A percentile compares a stretch with the other conserved stretches of the same genome.
Conservation (phyloP, 2,888 invertebrate genomes). For the Tachina grossa region DNA sequence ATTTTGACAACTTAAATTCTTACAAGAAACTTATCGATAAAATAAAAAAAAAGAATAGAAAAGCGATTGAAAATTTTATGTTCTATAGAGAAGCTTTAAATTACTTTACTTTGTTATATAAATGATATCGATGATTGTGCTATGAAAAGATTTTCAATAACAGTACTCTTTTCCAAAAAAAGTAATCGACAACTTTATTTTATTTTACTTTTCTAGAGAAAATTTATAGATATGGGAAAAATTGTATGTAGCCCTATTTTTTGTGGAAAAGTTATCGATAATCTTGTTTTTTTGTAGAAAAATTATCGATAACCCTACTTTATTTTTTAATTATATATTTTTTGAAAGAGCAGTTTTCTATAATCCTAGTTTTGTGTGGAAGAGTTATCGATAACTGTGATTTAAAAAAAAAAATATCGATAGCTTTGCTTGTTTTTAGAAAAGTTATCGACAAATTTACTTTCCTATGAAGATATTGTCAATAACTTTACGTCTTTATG, state of each 20-base stretch:
- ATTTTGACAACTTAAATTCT: background rate
- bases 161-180: background rate
- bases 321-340: background rate
- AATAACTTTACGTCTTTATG: background rate
- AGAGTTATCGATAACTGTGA: background rate
- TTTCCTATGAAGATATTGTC: background rate
- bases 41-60: too few relatives aligned
- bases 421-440: too few relatives aligned
- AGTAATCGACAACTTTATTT: background rate
- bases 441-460: too few relatives aligned
- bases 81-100: too few relatives aligned
- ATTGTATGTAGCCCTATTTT: background rate
- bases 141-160: background rate
- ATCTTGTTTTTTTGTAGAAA: background rate
- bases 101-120: background rate
- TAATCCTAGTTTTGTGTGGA: background rate
- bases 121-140: background rate
- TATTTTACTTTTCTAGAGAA: too few relatives aligned
- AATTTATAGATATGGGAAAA: too few relatives aligned
- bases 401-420: too few relatives aligned
- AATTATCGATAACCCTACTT: background rate
- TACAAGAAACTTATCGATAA: background rate
- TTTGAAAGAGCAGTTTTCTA: background rate
- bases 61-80: too few relatives aligned
- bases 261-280: background rate